These are phyloP conservation scores for Poecilus cupreus DNA, from an alignment of 2,888 invertebrate genomes.

Conservation along the genomic window DNA sequence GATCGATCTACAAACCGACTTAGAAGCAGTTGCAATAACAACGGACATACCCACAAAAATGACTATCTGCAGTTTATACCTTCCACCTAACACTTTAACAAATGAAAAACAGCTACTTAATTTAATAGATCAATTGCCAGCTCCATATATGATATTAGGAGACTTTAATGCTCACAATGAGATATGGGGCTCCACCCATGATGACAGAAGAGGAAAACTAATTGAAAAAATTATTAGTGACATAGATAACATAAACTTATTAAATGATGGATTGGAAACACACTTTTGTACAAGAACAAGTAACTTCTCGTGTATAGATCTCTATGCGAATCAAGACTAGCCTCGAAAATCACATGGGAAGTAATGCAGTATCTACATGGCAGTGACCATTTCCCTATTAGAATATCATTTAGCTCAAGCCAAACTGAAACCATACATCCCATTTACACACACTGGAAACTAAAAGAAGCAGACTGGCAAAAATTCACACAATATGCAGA, in stretches of 20 bases:
- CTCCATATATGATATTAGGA: no score
- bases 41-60: no score
- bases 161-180: neutral
- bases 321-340: neutral
- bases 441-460: neutral
- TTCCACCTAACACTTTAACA: no score
- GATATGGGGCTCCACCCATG: neutral
- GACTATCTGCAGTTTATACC: no score
- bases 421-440: no score
- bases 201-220: neutral
- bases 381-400: neutral
- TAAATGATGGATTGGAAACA: neutral
- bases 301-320: neutral
- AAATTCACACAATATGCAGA: neutral
- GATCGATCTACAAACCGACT: slow-evolving; percentile 20
- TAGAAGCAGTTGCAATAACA: no score
- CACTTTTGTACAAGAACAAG: neutral
- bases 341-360: neutral
- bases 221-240: neutral
- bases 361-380: neutral
- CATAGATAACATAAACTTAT: neutral
- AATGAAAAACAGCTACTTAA: no score
- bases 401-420: neutral
- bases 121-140: no score
- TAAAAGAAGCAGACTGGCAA: neutral